Conservation (phyloP, 2,113 vertebrate species). For the Alligator mississippiensis region DNA sequence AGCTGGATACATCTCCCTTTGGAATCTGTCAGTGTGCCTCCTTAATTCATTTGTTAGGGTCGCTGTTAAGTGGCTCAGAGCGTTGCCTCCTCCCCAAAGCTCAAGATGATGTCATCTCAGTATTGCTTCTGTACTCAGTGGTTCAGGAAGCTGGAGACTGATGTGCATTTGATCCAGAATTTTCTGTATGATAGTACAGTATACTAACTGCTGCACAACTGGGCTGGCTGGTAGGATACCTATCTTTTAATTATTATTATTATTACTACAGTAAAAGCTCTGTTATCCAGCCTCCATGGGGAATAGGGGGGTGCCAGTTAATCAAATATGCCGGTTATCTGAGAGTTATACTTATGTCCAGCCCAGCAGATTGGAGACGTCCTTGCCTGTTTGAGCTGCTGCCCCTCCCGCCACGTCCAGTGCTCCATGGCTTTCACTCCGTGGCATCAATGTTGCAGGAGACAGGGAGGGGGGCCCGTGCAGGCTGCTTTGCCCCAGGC, state of each 20-base stretch:
- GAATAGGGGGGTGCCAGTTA: no score
- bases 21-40: neutral
- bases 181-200: conserved; percentile 31
- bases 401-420: no score
- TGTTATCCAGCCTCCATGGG: no score
- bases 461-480: no score
- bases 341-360: no score
- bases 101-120: neutral
- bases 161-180: neutral
- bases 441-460: no score
- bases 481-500: no score
- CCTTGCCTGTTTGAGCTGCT: neutral
- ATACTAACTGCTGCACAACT: neutral
- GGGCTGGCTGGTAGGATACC: neutral
- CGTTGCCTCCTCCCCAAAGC: conserved; percentile 9
- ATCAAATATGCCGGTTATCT: no score
- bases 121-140: neutral
- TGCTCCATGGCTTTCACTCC: no score
- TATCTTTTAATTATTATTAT: no score
- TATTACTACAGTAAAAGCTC: no score
- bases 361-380: no score
- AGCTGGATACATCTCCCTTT: neutral
- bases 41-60: neutral
- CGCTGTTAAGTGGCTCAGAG: conserved; percentile 5
- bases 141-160: neutral